Evolutionary conservation across 2,113 vertebrate species (phyloP), one percentile per base, ranked within the genome.

Genomic region (Columbina picui): DNA sequence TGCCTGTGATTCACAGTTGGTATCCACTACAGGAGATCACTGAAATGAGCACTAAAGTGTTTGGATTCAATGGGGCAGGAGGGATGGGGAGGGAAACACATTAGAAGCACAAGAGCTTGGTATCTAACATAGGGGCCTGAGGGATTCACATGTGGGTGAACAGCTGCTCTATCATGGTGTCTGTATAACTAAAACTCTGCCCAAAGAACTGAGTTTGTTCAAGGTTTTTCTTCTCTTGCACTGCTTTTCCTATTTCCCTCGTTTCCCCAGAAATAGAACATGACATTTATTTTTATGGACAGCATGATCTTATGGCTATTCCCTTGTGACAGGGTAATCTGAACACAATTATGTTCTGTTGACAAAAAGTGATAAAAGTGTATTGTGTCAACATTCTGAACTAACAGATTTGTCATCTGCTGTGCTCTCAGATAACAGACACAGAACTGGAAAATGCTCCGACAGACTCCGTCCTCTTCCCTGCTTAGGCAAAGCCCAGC

Each of bases 341-440:
- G 89, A 95, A 81, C 68, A 82, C 87, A 96, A 91, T 80, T 89
- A 84, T 57, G 67, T 70, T 75, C 87, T 91, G 94, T 96, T 94
- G 76, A 94, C 81, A 92, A 96, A 96, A 93, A 83, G 71, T 91
- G 87, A 91, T 91, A 93, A 88, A 96, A 95, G 61, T 64, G 53
- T 65, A 93, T 83, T 92, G 90, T 84, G 93, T 95, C 92, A 93
- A 92, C 93, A 95, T 84, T 87, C 78, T 59, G 80, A 87, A 83
- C 89, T 60, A 96, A 93, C 80, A 92, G 92, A 93, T 95, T 94
- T 96, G 84, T 95, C 95, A 89, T 96, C 80, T 89, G 69, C 45
- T 95, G 25, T 89, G 14, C 76, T 78, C 90, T 56, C 57, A 90
- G 91, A 96, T 95, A 93, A 82, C 68, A 89, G 86, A 84, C 94